Evolutionary conservation across 2,113 vertebrate species (phyloP).

Genomic region (Nannobrachium achirus): DNA sequence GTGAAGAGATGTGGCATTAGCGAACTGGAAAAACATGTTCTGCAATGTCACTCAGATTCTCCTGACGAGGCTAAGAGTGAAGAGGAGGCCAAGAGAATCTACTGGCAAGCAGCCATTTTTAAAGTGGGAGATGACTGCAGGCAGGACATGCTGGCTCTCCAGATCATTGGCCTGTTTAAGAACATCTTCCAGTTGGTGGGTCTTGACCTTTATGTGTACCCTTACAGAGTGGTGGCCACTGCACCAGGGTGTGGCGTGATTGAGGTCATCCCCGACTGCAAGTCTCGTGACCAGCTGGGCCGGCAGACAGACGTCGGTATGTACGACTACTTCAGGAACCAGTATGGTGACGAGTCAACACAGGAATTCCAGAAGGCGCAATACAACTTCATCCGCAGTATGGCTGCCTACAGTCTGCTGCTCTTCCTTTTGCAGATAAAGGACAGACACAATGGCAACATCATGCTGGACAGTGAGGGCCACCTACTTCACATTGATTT

Average conservation of each 20-base stretch:
- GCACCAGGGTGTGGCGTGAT: conserved; percentile 97
- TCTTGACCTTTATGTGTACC: conserved; percentile 95
- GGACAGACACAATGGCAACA: conserved; percentile 97
- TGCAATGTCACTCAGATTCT: conserved; percentile 86
- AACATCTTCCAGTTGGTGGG: conserved; percentile 98
- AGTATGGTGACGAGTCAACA: conserved; percentile 95
- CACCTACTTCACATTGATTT: conserved; percentile 98
- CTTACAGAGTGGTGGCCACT: conserved; percentile 96
- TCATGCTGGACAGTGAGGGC: conserved; percentile 97
- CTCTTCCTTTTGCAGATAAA: conserved; percentile 97
- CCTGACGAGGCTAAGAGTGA: conserved; percentile 81
- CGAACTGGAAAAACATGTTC: conserved; percentile 97
- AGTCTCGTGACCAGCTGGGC: conserved; percentile 95
- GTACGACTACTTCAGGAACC: conserved; percentile 97
- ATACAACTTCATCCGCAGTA: conserved; percentile 98
- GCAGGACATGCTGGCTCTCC: conserved; percentile 98
- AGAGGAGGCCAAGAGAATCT: conserved; percentile 84
- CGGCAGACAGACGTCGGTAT: conserved; percentile 97
- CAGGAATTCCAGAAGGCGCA: conserved; percentile 96
- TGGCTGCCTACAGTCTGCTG: conserved; percentile 96
- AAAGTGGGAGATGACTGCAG: conserved; percentile 99
- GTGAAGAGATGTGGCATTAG: conserved; percentile 94
- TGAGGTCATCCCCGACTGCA: conserved; percentile 97
- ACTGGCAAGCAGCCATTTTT: conserved; percentile 97
- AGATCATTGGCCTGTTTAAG: conserved; percentile 97